A percentile compares a stretch with the other conserved stretches of the same genome.
Evolutionary conservation across 2,797 vertebrate genomes (phyloP).

Genomic region (Premnoplex brunnescens): DNA sequence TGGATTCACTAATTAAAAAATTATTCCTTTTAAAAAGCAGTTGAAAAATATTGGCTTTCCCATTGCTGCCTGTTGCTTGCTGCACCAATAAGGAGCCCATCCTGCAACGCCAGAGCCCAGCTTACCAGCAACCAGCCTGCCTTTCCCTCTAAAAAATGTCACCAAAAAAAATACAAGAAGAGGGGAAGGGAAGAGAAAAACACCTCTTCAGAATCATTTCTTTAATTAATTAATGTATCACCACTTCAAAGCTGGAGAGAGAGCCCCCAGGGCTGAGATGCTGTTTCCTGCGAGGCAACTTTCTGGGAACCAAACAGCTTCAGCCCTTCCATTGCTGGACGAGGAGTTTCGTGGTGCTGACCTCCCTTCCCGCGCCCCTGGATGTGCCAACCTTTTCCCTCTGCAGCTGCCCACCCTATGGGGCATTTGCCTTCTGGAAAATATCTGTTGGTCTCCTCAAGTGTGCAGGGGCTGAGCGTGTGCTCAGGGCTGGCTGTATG

Average conservation of each 20-base stretch:
- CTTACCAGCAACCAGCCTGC: not conserved
- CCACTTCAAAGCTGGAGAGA: not conserved
- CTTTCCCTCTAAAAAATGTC: not conserved
- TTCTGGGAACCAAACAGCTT: not conserved
- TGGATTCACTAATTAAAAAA: conserved; percentile 53
- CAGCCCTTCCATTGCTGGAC: rapidly evolving
- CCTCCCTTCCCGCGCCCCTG: rapidly evolving
- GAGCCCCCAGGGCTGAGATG: not conserved
- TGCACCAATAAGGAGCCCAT: not conserved
- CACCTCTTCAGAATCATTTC: rapidly evolving
- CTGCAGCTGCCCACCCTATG: rapidly evolving
- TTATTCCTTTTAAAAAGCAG: not conserved
- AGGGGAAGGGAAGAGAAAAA: not conserved
- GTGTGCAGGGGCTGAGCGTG: not conserved
- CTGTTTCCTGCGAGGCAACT: not conserved
- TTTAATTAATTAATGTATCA: not conserved
- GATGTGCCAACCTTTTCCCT: not conserved
- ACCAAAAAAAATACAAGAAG: not conserved
- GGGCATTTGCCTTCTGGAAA: not conserved
- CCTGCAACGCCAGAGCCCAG: not conserved
- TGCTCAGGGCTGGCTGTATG: not conserved
- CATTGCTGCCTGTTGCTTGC: not conserved
- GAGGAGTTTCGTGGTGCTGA: rapidly evolving
- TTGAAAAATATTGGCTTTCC: conserved; percentile 7
- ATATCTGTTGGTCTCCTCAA: rapidly evolving